Percentiles rank a stretch among this genome's conserved stretches.
These are phyloP conservation scores for Falco concolor DNA, from an alignment of 2,797 vertebrate genomes.

Conservation along the genomic window DNA sequence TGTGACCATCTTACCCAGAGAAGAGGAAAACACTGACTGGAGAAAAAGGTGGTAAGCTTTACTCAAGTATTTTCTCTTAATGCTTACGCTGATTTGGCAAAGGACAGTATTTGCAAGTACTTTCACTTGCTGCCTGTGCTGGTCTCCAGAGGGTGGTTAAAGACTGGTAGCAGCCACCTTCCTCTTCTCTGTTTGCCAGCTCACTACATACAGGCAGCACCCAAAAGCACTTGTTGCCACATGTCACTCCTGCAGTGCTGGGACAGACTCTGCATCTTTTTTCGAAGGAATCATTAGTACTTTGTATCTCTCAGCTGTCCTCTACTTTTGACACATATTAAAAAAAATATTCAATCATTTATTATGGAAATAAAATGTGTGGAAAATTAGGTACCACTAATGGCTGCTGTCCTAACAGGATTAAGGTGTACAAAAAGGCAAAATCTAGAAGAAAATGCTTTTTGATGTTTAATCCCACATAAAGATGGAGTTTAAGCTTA, in stretches of 20 bases:
- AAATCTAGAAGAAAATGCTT: conserved; percentile 14
- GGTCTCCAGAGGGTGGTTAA: background rate
- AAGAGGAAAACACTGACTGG: background rate
- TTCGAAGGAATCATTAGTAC: background rate
- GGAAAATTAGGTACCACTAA: background rate
- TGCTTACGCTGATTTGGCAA: background rate
- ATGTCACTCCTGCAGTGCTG: background rate
- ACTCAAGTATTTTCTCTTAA: background rate
- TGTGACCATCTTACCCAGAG: background rate
- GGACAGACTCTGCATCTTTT: background rate
- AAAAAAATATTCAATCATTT: background rate
- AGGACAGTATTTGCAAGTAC: background rate
- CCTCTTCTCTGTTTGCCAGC: background rate
- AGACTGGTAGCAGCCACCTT: background rate
- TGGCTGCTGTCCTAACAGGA: background rate
- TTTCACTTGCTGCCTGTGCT: background rate
- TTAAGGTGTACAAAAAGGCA: background rate
- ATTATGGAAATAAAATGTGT: background rate
- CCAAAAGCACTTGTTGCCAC: background rate
- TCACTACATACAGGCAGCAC: background rate
- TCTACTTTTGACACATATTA: background rate
- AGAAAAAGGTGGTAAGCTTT: background rate
- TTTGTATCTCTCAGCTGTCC: background rate
- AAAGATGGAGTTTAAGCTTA: conserved; percentile 5
- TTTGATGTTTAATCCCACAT: background rate